These are phyloP conservation scores for Brenthis hecate DNA, from an alignment of 2,888 invertebrate species.

Conservation along the genomic window DNA sequence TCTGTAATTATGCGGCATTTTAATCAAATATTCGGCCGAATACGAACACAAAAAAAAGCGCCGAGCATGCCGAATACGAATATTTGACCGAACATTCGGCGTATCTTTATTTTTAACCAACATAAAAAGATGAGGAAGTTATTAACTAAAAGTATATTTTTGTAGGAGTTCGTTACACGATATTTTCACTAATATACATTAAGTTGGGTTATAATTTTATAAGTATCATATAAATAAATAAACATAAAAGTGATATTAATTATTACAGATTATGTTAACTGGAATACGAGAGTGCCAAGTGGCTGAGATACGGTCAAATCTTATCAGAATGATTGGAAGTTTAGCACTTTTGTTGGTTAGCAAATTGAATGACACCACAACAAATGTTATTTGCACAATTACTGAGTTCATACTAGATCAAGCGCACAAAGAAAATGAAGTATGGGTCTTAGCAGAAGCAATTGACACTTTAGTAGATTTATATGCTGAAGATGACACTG, in stretches of 20 bases:
- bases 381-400: slow-evolving; percentile 69
- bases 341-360: slow-evolving; percentile 76
- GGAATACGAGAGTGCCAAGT: slow-evolving; percentile 79
- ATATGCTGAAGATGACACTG: slow-evolving; percentile 89
- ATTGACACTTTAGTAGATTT: slow-evolving; percentile 89
- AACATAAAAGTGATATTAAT: not conserved
- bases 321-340: slow-evolving; percentile 82
- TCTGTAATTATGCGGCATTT: too few species aligned
- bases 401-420: slow-evolving; percentile 84
- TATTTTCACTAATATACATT: too few species aligned
- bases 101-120: not conserved
- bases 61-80: too few species aligned
- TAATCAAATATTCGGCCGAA: too few species aligned
- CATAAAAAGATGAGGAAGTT: not conserved
- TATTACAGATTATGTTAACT: slow-evolving; percentile 75
- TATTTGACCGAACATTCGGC: too few species aligned
- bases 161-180: too few species aligned
- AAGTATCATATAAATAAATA: too few species aligned
- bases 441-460: slow-evolving; percentile 89
- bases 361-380: slow-evolving; percentile 62
- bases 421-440: slow-evolving; percentile 83
- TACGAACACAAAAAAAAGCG: too few species aligned
- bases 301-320: slow-evolving; percentile 82
- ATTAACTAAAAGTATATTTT: not conserved
- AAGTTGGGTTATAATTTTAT: too few species aligned